Evolutionary conservation across 2,797 vertebrate species (phyloP).

Genomic region (Darevskia nairensis): DNA sequence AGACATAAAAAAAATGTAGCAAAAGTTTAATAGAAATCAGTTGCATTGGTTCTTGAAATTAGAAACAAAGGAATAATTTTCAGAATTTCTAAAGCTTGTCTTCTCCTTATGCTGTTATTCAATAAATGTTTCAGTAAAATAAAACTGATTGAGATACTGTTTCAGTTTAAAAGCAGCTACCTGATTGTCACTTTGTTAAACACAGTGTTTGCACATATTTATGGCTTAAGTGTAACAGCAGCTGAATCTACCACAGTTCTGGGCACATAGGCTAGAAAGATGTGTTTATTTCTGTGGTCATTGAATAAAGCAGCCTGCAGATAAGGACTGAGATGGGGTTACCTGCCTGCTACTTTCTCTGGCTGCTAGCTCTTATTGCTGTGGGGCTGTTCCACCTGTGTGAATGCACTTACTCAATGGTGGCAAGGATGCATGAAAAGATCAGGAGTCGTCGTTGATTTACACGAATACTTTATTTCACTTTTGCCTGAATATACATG

Average conservation of each 20-base stretch:
- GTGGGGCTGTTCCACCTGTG: neutral
- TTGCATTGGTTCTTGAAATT: conserved; percentile 3
- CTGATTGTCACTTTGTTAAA: conserved; percentile 2
- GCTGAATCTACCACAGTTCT: neutral
- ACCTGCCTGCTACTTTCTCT: neutral
- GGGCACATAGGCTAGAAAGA: neutral
- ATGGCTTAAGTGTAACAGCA: neutral
- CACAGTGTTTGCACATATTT: conserved; percentile 21
- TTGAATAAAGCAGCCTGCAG: neutral
- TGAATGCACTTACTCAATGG: neutral
- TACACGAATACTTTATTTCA: neutral
- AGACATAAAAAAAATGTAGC: neutral
- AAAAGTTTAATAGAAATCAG: neutral
- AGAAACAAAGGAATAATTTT: neutral
- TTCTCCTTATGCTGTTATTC: neutral
- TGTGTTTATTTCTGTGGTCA: conserved; percentile 7
- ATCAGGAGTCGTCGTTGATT: neutral
- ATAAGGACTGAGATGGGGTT: too few species aligned
- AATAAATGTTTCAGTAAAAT: conserved; percentile 2
- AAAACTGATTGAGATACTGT: neutral
- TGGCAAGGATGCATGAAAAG: too few species aligned
- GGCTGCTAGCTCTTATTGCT: neutral
- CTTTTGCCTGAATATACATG: too few species aligned
- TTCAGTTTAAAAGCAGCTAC: conserved; percentile 24
- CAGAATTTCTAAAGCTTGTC: neutral